Evolutionary conservation across 2,113 vertebrate species (phyloP), one percentile per base, ranked within the genome.

Genomic region (Phodopus roborovskii): DNA sequence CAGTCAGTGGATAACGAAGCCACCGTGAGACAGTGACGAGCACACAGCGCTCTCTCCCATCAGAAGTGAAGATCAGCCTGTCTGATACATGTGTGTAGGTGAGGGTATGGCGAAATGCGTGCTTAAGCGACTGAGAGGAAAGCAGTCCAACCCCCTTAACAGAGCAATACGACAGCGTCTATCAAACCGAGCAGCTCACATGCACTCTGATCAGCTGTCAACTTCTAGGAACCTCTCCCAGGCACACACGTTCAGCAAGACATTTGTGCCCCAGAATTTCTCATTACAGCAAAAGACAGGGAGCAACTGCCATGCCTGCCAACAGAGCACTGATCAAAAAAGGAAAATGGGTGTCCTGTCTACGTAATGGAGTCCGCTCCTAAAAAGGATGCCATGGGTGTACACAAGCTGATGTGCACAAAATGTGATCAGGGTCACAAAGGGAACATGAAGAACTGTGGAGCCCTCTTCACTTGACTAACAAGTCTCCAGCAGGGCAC

Each of bases 211-310:
- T 45, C 53, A 60, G 78, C 78, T 30, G 10, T 45, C 68, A 22
- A 7, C 30, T 26, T 73, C 42, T 6, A 39, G 88, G 48, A 53
- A 83, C 17, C 62, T 79, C 77, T 96, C 50, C 75, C 7, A 30
- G 42, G n/a, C 1, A 0, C 33, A 50, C 0, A 0, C 16, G 36
- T 4, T 64, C 42, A 9, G 28, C 2, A 22, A 45, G 74, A 90
- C 8, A 16, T 24, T 12, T 1, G 45, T 60, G 26, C 36, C 45
- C 33, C 45, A 64, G 60, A 45, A 19, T 6, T 19, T 36, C 22
- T 86, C 24, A 42, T 30, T 20, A 22, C 0, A 88, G 66, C 33
- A 50, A 84, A 94, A 88, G 45, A 81, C 1, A 48, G 42, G 60
- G 16, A 42, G 26, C 45, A 82, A 33, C 5, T 28, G 16, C 19